Base-by-base conservation (phyloP, 2,113 vertebrate genomes). In the Lepus europaeus region DNA sequence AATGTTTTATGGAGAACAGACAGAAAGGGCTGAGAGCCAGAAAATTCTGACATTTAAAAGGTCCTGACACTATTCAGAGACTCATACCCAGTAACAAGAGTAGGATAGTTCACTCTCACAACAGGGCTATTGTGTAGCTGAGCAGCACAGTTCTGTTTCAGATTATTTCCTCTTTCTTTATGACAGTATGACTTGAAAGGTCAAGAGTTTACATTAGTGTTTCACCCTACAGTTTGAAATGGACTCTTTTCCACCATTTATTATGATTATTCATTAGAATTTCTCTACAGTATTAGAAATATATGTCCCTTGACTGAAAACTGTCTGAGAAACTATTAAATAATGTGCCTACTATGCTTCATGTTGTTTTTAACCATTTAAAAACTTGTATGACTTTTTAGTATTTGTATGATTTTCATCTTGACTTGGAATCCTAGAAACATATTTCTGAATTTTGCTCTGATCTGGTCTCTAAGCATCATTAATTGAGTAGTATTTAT, bases 31-130 rank as follows among this genome's bases (percentile, higher is more conserved):
- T 63, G 87, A 84, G 81, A 97, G 78, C 51, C 68, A 92, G 89
- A 88, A 93, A 91, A 95, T 95, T 69, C 66, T 98, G 98, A 98
- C 97, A 98, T 98, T 98, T 98, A 90, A 90, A 96, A 98, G 97
- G 97, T 97, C 97, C 87, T 97, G 97, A 96, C 97, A 97, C 94
- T 0, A 0, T 94, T 96, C 92, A 93, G 91, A 76, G 51, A 49
- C 88, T 96, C 68, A 53, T 78, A 90, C 64, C 78, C 66, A 31
- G 87, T 93, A 96, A 95, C 23, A 0, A 17, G 95, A 92, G 85
- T 80, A 95, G 78, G 82, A 94, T 53, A 91, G 78, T 95, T 5
- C 2, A 73, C n/a, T 39, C 51, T 90, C 36, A 98, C 96, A 98
- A 97, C 36, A 94, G 86, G 63, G 53, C 93, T 90, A 94, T 97